These are phyloP conservation scores for Lepidostoma basale DNA, from an alignment of 1,140 invertebrate genomes.

Conservation along the genomic window DNA sequence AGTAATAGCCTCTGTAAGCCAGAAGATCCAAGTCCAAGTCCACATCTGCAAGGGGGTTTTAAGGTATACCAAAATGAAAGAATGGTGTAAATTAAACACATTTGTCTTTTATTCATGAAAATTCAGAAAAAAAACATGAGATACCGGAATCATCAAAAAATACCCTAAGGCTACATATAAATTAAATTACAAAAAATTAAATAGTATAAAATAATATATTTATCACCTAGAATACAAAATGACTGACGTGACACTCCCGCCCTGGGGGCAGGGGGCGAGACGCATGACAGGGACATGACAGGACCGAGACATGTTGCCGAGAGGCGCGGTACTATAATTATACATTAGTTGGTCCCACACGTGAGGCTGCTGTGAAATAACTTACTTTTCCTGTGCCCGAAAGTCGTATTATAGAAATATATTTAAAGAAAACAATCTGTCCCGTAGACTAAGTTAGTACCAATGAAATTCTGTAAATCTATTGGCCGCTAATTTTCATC, in stretches of 20 bases:
- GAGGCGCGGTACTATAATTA: conserved; percentile 19
- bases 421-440: no score
- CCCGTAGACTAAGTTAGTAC: no score
- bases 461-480: no score
- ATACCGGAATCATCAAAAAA: conserved; percentile 42
- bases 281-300: no score
- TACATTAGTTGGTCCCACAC: not conserved
- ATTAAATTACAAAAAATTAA: conserved; percentile 45
- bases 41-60: no score
- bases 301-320: conserved; percentile 3
- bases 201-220: conserved; percentile 45
- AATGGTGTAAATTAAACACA: conserved; percentile 37
- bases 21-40: no score
- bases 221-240: conserved; percentile 45
- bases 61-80: conserved; percentile 37
- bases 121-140: conserved; percentile 45
- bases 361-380: not conserved
- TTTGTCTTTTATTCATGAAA: conserved; percentile 44
- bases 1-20: no score
- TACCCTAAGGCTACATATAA: conserved; percentile 41
- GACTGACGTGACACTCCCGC: no score
- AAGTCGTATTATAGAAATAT: not conserved
- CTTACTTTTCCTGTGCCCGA: not conserved
- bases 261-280: no score
- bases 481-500: no score